Evolutionary conservation across 2,113 vertebrate species (phyloP), one percentile per base, ranked within the genome.

Genomic region (Pyrgilauda ruficollis): DNA sequence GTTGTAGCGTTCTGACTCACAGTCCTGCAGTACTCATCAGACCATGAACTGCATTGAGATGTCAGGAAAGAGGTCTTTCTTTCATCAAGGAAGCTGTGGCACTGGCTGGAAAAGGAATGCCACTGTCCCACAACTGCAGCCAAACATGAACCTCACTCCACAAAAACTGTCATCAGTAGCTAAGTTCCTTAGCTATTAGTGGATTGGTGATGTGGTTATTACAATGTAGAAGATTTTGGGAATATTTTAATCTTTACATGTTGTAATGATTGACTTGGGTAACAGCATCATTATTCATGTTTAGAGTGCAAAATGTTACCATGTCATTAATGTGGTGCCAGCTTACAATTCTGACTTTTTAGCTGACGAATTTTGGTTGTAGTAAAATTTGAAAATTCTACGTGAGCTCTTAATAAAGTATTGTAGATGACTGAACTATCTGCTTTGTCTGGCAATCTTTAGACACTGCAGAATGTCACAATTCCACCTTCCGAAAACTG

Each of bases 391-490:
- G 9, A 81, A 55, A 67, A 46, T 39, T 77, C 41, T 24, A 6
- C 5, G 20, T 63, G 47, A 70, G 17, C 18, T 28, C 16, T 78
- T 84, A 63, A 12, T 27, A 44, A 67, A 63, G 27, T 26, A 22
- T 13, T 77, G 41, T 18, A 69, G 41, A 35, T 66, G 58, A 56
- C 59, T 50, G 12, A 94, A 52, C 12, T 49, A 15, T 56, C 23
- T 89, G 15, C 73, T 89, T 94, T 96, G 20, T 89, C 82, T 97
- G 86, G 30, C 58, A 76, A 88, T 62, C 93, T 90, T 91, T 96
- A 99, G 99, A 98, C 92, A 30, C 96, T 97, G 82, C 90, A 91
- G 96, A 99, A 99, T 37, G 43, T 59, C 58, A 99, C 99, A 0
- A 94, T 99, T 89, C 95, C 98, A 16, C 92, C 97, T 13, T n/a